These are phyloP conservation scores for Bombus consobrinus DNA, from an alignment of 1,140 invertebrate species.

Conservation along the genomic window DNA sequence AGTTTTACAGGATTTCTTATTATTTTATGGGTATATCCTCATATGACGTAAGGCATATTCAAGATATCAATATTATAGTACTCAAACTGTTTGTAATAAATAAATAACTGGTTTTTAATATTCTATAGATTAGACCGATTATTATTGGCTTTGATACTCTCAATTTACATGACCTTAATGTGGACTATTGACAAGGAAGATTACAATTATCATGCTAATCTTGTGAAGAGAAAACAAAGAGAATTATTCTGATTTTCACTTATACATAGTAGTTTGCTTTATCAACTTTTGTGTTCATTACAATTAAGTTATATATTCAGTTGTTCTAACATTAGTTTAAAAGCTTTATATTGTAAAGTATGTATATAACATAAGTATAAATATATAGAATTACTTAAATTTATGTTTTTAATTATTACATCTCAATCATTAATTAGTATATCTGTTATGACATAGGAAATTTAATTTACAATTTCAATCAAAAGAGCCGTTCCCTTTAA, in stretches of 20 bases:
- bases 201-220: conserved; percentile 80
- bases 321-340: not conserved
- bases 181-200: conserved; percentile 83
- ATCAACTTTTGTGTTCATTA: conserved; percentile 18
- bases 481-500: conserved; percentile 92
- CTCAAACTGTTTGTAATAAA: not conserved
- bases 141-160: conserved; percentile 79
- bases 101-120: conserved; percentile 7
- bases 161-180: conserved; percentile 82
- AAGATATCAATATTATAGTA: not conserved
- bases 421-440: not conserved
- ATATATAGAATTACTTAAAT: conserved; percentile 1
- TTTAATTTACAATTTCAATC: conserved; percentile 88
- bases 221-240: conserved; percentile 71
- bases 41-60: conserved; percentile 82
- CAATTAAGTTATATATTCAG: conserved; percentile 7
- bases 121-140: conserved; percentile 82
- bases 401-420: not conserved
- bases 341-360: not conserved
- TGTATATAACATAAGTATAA: conserved; percentile 31
- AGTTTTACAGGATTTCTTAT: conserved; percentile 83
- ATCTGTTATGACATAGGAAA: conserved; percentile 8
- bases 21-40: conserved; percentile 83
- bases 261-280: not conserved
- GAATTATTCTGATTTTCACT: conserved; percentile 47